Evolutionary conservation across 2,888 invertebrate genomes (phyloP).

Genomic region (Amiota minor): DNA sequence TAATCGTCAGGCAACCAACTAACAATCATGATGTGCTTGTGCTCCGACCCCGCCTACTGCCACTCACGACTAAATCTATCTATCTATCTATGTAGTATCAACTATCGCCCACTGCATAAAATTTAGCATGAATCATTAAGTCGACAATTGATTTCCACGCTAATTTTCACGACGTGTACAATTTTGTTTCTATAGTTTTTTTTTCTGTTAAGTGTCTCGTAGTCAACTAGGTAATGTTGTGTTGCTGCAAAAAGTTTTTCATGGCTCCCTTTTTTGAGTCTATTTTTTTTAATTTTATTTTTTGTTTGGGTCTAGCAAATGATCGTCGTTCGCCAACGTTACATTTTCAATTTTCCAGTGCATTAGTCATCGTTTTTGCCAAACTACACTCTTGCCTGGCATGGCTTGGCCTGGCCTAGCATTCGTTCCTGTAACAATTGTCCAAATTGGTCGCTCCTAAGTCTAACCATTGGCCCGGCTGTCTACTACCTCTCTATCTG

Average conservation of each 20-base stretch:
- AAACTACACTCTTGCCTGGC: not conserved
- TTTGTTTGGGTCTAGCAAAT: not conserved
- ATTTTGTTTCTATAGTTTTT: constrained; percentile 2
- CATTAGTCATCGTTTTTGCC: constrained; percentile 21
- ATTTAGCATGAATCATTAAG: not conserved
- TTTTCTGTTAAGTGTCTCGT: not conserved
- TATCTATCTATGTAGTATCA: too few relatives aligned
- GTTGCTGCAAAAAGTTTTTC: constrained; percentile 1
- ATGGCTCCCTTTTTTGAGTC: not conserved
- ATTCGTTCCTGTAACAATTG: too few relatives aligned
- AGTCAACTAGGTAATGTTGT: too few relatives aligned
- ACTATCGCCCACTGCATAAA: not conserved
- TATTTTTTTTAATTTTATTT: too few relatives aligned
- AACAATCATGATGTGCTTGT: too few relatives aligned
- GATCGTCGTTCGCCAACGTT: too few relatives aligned
- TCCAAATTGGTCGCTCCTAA: not conserved
- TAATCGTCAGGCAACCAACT: too few relatives aligned
- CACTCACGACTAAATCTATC: too few relatives aligned
- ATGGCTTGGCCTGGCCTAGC: too few relatives aligned
- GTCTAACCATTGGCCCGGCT: not conserved
- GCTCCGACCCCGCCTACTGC: too few relatives aligned
- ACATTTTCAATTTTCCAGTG: constrained; percentile 16
- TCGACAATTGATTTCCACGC: constrained; percentile 4
- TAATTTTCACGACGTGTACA: constrained; percentile 8
- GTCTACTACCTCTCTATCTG: not conserved